These are phyloP conservation scores for Melanophora roralis DNA, from an alignment of 2,888 invertebrate species.

Conservation along the genomic window DNA sequence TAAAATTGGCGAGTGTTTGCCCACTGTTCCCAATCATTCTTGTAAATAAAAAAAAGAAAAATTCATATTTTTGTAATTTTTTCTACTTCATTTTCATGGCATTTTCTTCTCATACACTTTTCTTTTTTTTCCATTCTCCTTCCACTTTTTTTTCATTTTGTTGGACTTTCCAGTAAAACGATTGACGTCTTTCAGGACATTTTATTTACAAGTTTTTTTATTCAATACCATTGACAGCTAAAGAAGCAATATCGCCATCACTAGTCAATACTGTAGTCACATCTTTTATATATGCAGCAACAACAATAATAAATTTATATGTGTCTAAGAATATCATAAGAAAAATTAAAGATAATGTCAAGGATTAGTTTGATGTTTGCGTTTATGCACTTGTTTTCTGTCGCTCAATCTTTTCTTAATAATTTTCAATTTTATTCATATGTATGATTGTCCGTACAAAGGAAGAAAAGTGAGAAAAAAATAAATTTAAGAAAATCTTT, in stretches of 20 bases:
- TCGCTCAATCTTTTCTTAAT: slow-evolving; percentile 12
- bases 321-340: neutral
- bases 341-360: slow-evolving; percentile 63
- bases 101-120: slow-evolving; percentile 68
- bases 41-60: neutral
- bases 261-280: slow-evolving; percentile 51
- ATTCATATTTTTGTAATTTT: slow-evolving; percentile 36
- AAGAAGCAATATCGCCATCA: slow-evolving; percentile 51
- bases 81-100: slow-evolving; percentile 70
- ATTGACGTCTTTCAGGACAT: slow-evolving; percentile 76
- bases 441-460: slow-evolving; percentile 12
- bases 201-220: slow-evolving; percentile 73
- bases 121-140: slow-evolving; percentile 59
- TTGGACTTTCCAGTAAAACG: slow-evolving; percentile 75
- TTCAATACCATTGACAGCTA: slow-evolving; percentile 58
- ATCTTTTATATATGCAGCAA: slow-evolving; percentile 45
- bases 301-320: neutral
- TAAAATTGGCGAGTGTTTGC: neutral
- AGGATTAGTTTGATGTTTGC: slow-evolving; percentile 73
- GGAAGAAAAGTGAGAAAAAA: neutral
- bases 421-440: slow-evolving; percentile 40
- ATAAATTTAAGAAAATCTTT: slow-evolving; percentile 8
- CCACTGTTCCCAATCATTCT: slow-evolving; percentile 38
- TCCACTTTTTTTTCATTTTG: slow-evolving; percentile 59
- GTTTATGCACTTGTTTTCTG: slow-evolving; percentile 66